These are phyloP conservation scores for Pollimyrus isidori DNA, from an alignment of 2,113 vertebrate species.

Conservation along the genomic window DNA sequence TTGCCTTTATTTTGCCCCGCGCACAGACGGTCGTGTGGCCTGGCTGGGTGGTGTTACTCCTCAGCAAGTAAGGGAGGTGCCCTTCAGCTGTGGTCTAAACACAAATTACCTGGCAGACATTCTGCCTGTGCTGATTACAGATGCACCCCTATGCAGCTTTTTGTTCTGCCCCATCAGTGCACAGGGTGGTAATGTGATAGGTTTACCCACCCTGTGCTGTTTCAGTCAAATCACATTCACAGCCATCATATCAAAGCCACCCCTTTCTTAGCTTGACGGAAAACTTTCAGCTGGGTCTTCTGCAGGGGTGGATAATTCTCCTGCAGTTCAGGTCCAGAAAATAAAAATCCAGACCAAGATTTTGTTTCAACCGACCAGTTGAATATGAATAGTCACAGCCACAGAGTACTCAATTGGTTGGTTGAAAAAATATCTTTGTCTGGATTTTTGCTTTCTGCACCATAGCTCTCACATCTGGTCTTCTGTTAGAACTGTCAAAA, in stretches of 20 bases:
- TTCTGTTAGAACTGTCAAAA: not conserved
- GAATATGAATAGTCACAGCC: too few relatives aligned
- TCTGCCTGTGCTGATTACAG: not conserved
- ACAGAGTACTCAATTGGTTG: too few relatives aligned
- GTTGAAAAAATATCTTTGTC: too few relatives aligned
- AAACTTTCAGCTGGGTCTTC: not conserved
- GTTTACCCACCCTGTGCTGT: not conserved
- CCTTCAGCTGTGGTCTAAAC: not conserved
- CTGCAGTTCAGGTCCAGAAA: too few relatives aligned
- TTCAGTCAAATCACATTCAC: not conserved
- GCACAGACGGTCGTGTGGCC: not conserved
- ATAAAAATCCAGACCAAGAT: too few relatives aligned
- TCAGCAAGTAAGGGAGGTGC: conserved; percentile 1
- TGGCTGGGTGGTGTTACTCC: not conserved
- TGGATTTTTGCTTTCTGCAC: too few relatives aligned
- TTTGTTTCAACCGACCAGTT: too few relatives aligned
- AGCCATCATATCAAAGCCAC: not conserved
- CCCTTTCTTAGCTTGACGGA: not conserved
- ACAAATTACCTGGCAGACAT: not conserved
- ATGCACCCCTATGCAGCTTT: not conserved
- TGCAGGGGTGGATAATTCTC: too few relatives aligned
- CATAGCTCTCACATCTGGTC: not conserved
- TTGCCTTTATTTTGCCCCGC: not conserved
- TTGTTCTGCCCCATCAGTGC: not conserved
- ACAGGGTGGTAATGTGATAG: not conserved